Conservation (phyloP, 30 jellyfish, hydroid and myxozoan genomes). For the Aurelia aurita complex sp. Pacific region DNA sequence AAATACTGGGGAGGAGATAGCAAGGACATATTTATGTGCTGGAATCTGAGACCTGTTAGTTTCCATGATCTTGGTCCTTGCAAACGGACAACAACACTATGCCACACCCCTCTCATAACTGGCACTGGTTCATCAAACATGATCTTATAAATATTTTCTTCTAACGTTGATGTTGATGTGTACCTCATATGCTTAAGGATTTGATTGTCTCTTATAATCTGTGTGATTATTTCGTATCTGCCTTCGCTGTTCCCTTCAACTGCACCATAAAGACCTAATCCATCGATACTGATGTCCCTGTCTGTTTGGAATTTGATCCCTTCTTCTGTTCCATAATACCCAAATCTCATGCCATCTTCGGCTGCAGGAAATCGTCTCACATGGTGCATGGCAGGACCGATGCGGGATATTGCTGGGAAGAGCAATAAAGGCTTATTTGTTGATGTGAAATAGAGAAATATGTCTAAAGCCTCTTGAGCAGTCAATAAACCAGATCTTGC, state of each 20-base stretch:
- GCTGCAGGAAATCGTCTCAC: slow-evolving; percentile 80
- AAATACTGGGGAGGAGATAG: slow-evolving; percentile 71
- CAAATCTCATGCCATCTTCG: slow-evolving; percentile 80
- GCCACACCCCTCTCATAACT: slow-evolving; percentile 75
- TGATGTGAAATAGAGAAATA: slow-evolving; percentile 65
- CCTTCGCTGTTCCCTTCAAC: slow-evolving; percentile 79
- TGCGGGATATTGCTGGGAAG: slow-evolving; percentile 65
- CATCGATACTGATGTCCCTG: slow-evolving; percentile 68
- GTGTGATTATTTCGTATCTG: slow-evolving; percentile 68
- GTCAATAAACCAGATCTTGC: slow-evolving; percentile 65
- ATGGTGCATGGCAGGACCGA: slow-evolving; percentile 85
- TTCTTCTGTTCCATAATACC: slow-evolving; percentile 80
- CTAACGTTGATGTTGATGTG: slow-evolving; percentile 63
- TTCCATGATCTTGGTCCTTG: slow-evolving; percentile 87
- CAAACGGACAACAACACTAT: slow-evolving; percentile 71
- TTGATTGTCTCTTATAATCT: slow-evolving; percentile 65
- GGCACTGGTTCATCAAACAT: slow-evolving; percentile 83
- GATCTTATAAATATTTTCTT: slow-evolving; percentile 59
- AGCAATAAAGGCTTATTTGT: slow-evolving; percentile 54
- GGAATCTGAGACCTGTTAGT: slow-evolving; percentile 41
- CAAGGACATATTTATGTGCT: slow-evolving; percentile 65
- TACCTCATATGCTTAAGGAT: slow-evolving; percentile 70
- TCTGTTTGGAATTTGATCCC: slow-evolving; percentile 75
- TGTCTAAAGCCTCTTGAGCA: slow-evolving; percentile 67
- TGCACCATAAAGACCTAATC: slow-evolving; percentile 76